phyloP scores from a whole-genome alignment of 2,888 invertebrate genomes.

The Tetropium fuscum region DNA sequence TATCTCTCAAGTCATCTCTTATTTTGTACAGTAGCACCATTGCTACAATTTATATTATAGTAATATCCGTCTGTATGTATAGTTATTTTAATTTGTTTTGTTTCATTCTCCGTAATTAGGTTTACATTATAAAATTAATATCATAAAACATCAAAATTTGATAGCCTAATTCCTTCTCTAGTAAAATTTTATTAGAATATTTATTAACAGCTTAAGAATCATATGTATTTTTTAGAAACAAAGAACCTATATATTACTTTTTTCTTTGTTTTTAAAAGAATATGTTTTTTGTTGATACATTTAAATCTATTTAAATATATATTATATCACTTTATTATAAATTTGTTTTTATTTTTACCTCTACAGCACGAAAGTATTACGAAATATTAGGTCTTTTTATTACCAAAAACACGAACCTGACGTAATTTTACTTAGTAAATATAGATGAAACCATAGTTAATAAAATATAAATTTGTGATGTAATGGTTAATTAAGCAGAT shows the following conservation, averaged over 20 bases:
- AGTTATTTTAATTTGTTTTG: constrained; percentile 49
- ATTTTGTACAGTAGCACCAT: constrained; percentile 53
- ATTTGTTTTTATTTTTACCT: constrained; percentile 28
- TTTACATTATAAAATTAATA: constrained; percentile 50
- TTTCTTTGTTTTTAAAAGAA: constrained; percentile 30
- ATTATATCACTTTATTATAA: constrained; percentile 21
- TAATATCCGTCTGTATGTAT: constrained; percentile 59
- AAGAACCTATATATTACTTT: constrained; percentile 22
- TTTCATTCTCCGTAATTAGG: constrained; percentile 32
- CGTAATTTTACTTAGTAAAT: constrained; percentile 15
- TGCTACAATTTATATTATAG: constrained; percentile 54
- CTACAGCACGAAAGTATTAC: constrained; percentile 18
- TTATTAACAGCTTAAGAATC: constrained; percentile 42
- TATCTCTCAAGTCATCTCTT: constrained; percentile 45
- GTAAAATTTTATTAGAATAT: constrained; percentile 43
- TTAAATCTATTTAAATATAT: constrained; percentile 14
- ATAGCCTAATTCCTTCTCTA: constrained; percentile 51
- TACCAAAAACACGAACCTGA: background rate
- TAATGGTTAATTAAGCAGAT: constrained; percentile 9
- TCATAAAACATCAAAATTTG: constrained; percentile 43
- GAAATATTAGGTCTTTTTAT: background rate
- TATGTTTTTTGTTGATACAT: constrained; percentile 24
- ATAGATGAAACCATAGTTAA: constrained; percentile 10
- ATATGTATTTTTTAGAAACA: constrained; percentile 31
- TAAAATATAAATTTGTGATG: constrained; percentile 21